Evolutionary conservation across 37 sponge, comb jelly and placozoan genomes (phyloP).

Genomic region (Spongia lamella): DNA sequence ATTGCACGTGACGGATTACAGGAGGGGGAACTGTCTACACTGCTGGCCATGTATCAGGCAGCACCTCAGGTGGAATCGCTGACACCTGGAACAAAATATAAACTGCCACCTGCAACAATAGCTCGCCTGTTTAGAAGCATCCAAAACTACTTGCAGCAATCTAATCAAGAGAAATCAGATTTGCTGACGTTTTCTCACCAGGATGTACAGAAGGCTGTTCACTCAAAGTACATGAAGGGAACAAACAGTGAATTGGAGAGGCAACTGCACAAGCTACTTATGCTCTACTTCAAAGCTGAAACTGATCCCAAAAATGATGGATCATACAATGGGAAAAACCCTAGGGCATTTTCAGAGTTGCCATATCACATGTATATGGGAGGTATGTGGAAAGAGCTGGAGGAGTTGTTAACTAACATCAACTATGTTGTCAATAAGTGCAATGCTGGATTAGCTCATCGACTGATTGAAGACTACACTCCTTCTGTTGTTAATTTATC

Average conservation of each 20-base stretch:
- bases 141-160: constrained; percentile 76
- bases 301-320: constrained; percentile 73
- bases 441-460: constrained; percentile 64
- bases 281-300: constrained; percentile 59
- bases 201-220: constrained; percentile 77
- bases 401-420: constrained; percentile 64
- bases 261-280: constrained; percentile 55
- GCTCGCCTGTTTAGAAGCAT: constrained; percentile 69
- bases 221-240: constrained; percentile 71
- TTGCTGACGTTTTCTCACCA: constrained; percentile 66
- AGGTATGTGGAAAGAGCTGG: constrained; percentile 71
- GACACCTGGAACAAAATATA: not conserved
- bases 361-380: constrained; percentile 77
- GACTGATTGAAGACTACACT: constrained; percentile 83
- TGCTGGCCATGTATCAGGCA: constrained; percentile 36
- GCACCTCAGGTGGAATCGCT: not conserved
- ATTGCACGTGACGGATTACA: constrained; percentile 72
- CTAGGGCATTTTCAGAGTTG: constrained; percentile 81
- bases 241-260: constrained; percentile 48
- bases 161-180: constrained; percentile 40
- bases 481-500: constrained; percentile 37
- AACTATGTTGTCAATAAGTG: constrained; percentile 77
- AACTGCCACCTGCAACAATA: constrained; percentile 57
- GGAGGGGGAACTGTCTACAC: constrained; percentile 66
- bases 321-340: constrained; percentile 65